Conservation (phyloP, 2,888 invertebrate genomes). For the Agonopterix heracliana region DNA sequence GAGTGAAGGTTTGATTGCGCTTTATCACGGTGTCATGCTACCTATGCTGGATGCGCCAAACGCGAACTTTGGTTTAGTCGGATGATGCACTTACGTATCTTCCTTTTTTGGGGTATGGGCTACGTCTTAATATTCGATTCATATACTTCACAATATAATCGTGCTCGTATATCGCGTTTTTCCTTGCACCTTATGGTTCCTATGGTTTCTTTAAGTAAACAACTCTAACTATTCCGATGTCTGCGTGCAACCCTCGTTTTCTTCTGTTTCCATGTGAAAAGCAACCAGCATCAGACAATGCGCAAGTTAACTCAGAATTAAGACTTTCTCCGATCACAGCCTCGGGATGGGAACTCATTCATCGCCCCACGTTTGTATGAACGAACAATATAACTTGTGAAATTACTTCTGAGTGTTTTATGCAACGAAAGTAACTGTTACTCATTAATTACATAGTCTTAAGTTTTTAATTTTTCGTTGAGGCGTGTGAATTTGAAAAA, state of each 20-base stretch:
- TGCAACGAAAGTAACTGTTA: conserved; percentile 63
- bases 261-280: conserved; percentile 29
- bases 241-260: conserved; percentile 13
- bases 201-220: too few relatives aligned
- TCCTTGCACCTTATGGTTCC: too few relatives aligned
- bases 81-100: too few relatives aligned
- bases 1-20: too few relatives aligned
- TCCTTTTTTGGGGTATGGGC: too few relatives aligned
- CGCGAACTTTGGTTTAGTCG: too few relatives aligned
- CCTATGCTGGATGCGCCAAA: too few relatives aligned
- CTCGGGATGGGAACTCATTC: conserved; percentile 24
- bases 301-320: conserved; percentile 23
- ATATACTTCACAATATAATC: too few relatives aligned
- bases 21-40: too few relatives aligned
- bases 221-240: not conserved
- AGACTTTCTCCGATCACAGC: conserved; percentile 28
- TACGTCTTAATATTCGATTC: too few relatives aligned
- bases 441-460: conserved; percentile 23
- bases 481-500: too few relatives aligned
- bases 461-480: conserved; percentile 3
- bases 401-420: conserved; percentile 32
- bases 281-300: conserved; percentile 22
- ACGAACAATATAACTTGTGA: not conserved
- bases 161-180: too few relatives aligned
- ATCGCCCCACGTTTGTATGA: conserved; percentile 1